Percentiles rank a stretch among this genome's conserved stretches.
phyloP scores from a whole-genome alignment of 1,140 invertebrate species.

The Elysia chlorotica region DNA sequence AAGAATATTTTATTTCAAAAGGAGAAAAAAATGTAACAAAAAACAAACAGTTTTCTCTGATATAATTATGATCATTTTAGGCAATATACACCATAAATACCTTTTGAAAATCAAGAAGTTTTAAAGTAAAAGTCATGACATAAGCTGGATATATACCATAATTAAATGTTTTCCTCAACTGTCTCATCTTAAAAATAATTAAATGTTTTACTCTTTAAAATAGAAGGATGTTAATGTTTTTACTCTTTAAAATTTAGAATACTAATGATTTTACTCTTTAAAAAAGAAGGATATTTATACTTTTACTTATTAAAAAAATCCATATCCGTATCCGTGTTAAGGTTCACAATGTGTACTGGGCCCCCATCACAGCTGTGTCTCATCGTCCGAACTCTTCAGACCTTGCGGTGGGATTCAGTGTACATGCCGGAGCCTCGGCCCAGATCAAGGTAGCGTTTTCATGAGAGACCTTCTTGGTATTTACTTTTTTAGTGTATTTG shows the following conservation, averaged over 20 bases:
- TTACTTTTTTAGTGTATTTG: no score
- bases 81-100: no score
- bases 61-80: no score
- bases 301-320: no score
- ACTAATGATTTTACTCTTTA: no score
- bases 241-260: not conserved
- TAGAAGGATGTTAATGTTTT: not conserved
- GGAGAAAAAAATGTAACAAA: not conserved
- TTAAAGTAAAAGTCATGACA: no score
- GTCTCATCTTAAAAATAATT: not conserved
- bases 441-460: constrained; percentile 21
- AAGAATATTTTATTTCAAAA: not conserved
- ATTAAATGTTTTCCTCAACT: not conserved
- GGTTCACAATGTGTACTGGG: constrained; percentile 16
- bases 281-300: no score
- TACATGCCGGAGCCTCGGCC: not conserved
- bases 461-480: no score
- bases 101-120: no score
- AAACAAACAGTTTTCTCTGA: no score
- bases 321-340: no score
- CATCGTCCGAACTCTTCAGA: not conserved
- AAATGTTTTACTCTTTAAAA: not conserved
- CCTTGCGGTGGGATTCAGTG: constrained; percentile 16
- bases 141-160: not conserved
- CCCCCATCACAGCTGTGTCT: constrained; percentile 1